Percentiles rank a stretch among this genome's conserved stretches.
phyloP scores from a whole-genome alignment of 2,113 vertebrate genomes.

The Bolborhynchus lineola region DNA sequence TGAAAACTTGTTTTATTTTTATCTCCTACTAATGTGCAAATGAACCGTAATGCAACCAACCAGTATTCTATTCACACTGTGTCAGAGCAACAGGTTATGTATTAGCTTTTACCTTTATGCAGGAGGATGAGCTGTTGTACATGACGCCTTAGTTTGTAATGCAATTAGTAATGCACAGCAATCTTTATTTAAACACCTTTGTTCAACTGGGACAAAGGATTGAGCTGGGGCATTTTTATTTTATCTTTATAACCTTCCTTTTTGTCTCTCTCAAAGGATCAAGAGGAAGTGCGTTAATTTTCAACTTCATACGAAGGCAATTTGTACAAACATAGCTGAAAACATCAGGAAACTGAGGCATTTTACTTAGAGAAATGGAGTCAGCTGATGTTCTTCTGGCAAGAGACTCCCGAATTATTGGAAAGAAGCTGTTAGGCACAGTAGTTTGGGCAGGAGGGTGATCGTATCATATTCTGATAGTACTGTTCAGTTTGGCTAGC shows the following conservation, averaged over 20 bases:
- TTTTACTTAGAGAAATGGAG: slow-evolving; percentile 28
- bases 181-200: slow-evolving; percentile 22
- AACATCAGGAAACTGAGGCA: slow-evolving; percentile 30
- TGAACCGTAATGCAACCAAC: neutral
- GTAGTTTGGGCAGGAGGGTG: slow-evolving; percentile 2
- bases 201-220: neutral
- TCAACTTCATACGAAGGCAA: slow-evolving; percentile 17
- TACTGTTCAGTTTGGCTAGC: neutral
- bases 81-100: neutral
- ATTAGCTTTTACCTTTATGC: neutral
- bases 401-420: neutral
- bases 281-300: slow-evolving; percentile 44
- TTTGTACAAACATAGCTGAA: slow-evolving; percentile 59
- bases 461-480: neutral
- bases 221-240: slow-evolving; percentile 10
- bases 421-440: neutral
- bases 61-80: neutral
- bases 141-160: neutral
- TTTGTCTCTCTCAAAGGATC: neutral
- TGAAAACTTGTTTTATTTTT: neutral
- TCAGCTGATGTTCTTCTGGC: slow-evolving; percentile 2
- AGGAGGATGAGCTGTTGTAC: neutral
- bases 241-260: neutral
- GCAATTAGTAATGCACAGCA: neutral
- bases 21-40: neutral